Percentiles rank a stretch among this genome's conserved stretches.
phyloP scores from a whole-genome alignment of 2,888 invertebrate species.

The Oligia latruncula region DNA sequence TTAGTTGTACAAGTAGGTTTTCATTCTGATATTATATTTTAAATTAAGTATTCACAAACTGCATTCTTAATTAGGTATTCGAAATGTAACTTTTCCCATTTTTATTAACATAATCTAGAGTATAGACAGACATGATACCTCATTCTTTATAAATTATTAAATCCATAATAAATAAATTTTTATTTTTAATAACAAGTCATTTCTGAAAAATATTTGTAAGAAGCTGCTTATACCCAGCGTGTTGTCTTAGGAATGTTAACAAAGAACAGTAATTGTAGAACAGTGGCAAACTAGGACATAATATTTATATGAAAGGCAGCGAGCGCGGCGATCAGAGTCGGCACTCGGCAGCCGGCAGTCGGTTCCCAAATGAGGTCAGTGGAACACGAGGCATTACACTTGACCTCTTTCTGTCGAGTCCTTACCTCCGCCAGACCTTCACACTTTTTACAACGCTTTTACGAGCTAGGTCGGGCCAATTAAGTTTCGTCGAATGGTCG shows the following conservation, averaged over 20 bases:
- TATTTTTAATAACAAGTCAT: neutral
- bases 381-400: slow-evolving; percentile 89
- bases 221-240: slow-evolving; percentile 24
- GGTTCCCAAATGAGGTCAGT: slow-evolving; percentile 88
- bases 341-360: slow-evolving; percentile 78
- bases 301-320: slow-evolving; percentile 84
- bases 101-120: neutral
- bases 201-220: neutral
- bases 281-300: slow-evolving; percentile 83
- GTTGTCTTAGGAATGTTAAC: slow-evolving; percentile 64
- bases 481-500: slow-evolving; percentile 84
- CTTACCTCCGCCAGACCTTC: slow-evolving; percentile 90
- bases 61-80: neutral
- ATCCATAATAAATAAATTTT: neutral
- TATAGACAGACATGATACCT: neutral
- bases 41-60: neutral
- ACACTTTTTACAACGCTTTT: slow-evolving; percentile 89
- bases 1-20: neutral
- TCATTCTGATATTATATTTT: neutral
- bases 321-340: slow-evolving; percentile 75
- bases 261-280: slow-evolving; percentile 73
- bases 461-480: slow-evolving; percentile 89
- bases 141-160: neutral
- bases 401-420: slow-evolving; percentile 89
- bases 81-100: neutral